Evolutionary conservation across 1,140 invertebrate species (phyloP), one percentile per base, ranked within the genome.

Genomic region (Eumaeus atala): DNA sequence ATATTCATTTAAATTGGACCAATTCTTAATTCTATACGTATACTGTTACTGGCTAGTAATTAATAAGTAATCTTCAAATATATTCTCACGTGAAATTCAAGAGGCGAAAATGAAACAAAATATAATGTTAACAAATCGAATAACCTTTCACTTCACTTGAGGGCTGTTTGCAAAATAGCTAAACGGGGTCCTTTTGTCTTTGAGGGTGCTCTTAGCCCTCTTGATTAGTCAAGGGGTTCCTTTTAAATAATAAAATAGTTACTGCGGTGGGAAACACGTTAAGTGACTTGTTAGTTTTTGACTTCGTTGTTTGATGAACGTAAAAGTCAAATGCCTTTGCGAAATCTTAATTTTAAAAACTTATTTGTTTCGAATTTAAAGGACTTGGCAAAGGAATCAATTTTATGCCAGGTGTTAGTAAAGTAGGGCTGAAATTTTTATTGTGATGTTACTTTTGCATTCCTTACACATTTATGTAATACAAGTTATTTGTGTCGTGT

Each of bases 151-250:
- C 62, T 69, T 54, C 34, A 59, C 49, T 58, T 34, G 53, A 68
- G 72, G 58, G 68, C 54, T 81, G 75, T 82, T 82, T 82, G 66
- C 78, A 79, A 82, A 82, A 79, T 59, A 66, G 55, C 63, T 73
- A 70, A 82, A 79, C 69, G 66, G 72, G 61, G 65, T 50, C 55
- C 73, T 59, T 74, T 82, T 82, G 71, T 76, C 66, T 78, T 75
- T 56, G 52, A 70, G 65, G 56, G 62, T 58, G 37, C 35, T 48
- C 47, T 48, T 48, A 67, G 56, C 16, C 52, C 61, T 60, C 63
- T 72, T 69, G 58, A 74, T 72, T 73, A 70, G 52, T 72, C 60
- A 54, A 75, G 70, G 63, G 64, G 38, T 62, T 51, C 52, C 54
- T 37, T 54, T 40, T 62, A 61, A 59, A 68, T 66, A 62, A 54